Base-by-base conservation (phyloP, 2,888 invertebrate genomes). In the Gryllus longicercus region DNA sequence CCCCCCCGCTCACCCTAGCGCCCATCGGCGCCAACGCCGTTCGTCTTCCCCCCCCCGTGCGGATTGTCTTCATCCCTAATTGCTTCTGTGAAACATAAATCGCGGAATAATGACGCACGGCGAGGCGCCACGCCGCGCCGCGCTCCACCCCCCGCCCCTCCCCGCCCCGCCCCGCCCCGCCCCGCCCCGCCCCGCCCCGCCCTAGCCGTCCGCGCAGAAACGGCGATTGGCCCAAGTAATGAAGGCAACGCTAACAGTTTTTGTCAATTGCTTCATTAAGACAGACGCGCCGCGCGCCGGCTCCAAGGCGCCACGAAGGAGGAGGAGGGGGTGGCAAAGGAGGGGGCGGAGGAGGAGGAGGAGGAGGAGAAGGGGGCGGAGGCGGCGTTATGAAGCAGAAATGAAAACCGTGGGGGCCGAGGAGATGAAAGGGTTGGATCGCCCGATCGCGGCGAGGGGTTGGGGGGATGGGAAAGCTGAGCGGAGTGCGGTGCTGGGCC, bases 31-130 rank as follows among this genome's bases (percentile, higher is more conserved):
- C 63, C 16, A 16, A 63, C 16, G 14, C 63, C 63, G 63, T 11
- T 63, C 8, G 10, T 63, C 63, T 11, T 63, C 63, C 63, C 12
- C 63, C 10, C n/a, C 3, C 63, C n/a, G 0, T n/a, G 63, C 63
- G 63, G 63, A 63, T 63, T 63, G 63, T 63, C 63, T 63, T 63
- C 63, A 63, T 63, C 63, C 63, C 63, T 63, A 63, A 63, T 63
- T 63, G n/a, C 63, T 63, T 63, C 63, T 63, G 63, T 63, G 63
- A 18, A 63, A 63, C 63, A 63, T 63, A 18, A 63, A 63, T 63
- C 63, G 63, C 63, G 63, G 63, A 63, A 63, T 63, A 63, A 63
- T 63, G 63, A 63, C 63, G 63, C 16, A n/a, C 14, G n/a, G n/a
- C 16, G 63, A 63, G n/a, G n/a, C 63, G 63, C 63, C 8, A 14